Conservation (phyloP, 1,140 invertebrate species). For the Drosophila ficusphila region DNA sequence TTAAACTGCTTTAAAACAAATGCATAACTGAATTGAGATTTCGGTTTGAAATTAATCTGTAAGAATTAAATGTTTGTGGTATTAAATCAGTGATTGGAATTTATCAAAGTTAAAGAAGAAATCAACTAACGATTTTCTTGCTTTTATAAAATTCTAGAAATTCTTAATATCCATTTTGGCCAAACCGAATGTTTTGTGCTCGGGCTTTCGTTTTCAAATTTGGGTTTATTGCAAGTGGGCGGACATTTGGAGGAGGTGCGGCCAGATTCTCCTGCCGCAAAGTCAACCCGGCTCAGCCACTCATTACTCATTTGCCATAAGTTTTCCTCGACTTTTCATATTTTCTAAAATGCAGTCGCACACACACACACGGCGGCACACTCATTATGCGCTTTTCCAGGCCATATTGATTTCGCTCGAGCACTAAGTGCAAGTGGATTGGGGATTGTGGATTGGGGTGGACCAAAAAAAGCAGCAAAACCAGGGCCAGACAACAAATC, state of each 20-base stretch:
- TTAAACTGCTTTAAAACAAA: not conserved
- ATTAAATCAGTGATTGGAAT: not conserved
- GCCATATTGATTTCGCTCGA: slow-evolving; percentile 71
- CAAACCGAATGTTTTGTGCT: not conserved
- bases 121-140: too few relatives aligned
- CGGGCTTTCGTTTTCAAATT: slow-evolving; percentile 20
- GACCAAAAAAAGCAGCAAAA: not conserved
- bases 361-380: slow-evolving; percentile 17
- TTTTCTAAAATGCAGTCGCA: slow-evolving; percentile 68
- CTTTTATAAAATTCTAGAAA: too few relatives aligned
- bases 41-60: too few relatives aligned
- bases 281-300: slow-evolving; percentile 62
- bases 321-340: slow-evolving; percentile 78
- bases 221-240: not conserved
- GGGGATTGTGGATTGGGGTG: too few relatives aligned
- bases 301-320: slow-evolving; percentile 80
- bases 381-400: slow-evolving; percentile 56
- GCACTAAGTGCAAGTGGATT: slow-evolving; percentile 58
- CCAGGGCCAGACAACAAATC: slow-evolving; percentile 69
- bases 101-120: too few relatives aligned
- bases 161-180: too few relatives aligned
- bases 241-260: not conserved
- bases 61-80: too few relatives aligned
- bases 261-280: slow-evolving; percentile 20
- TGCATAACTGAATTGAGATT: too few relatives aligned